Evolutionary conservation across 2,113 vertebrate genomes (phyloP).

Genomic region (Salvelinus fontinalis): DNA sequence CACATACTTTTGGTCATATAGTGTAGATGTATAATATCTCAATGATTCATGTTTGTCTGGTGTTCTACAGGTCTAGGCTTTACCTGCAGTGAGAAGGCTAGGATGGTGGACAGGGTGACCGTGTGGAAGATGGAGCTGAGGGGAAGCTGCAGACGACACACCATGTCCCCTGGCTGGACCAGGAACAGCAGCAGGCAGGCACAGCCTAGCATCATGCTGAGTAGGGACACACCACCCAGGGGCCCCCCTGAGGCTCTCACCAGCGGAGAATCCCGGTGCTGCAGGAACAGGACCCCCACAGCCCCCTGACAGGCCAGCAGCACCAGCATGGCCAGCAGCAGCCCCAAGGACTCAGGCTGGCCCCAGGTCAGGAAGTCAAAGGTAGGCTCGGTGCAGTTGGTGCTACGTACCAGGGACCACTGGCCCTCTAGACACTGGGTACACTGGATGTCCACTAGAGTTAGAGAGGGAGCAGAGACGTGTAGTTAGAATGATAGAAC

Average conservation of each 20-base stretch:
- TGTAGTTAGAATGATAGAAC: too few species aligned
- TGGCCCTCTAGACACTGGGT: slow-evolving; percentile 68
- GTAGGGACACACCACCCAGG: slow-evolving; percentile 65
- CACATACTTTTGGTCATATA: too few species aligned
- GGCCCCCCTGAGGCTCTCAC: slow-evolving; percentile 73
- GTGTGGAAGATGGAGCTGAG: slow-evolving; percentile 75
- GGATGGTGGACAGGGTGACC: slow-evolving; percentile 73
- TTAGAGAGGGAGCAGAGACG: not conserved
- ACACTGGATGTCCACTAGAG: slow-evolving; percentile 75
- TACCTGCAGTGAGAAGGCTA: slow-evolving; percentile 78
- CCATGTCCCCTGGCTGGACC: slow-evolving; percentile 62
- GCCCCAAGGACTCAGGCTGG: slow-evolving; percentile 40
- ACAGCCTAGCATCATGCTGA: slow-evolving; percentile 66
- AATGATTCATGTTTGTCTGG: too few species aligned
- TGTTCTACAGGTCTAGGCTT: slow-evolving; percentile 8
- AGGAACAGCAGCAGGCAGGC: slow-evolving; percentile 75
- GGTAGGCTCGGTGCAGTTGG: slow-evolving; percentile 63
- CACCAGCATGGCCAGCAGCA: slow-evolving; percentile 54
- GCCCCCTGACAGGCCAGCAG: slow-evolving; percentile 43
- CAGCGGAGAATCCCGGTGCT: slow-evolving; percentile 61
- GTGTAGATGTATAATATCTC: too few species aligned
- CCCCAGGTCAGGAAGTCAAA: slow-evolving; percentile 74
- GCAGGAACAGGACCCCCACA: slow-evolving; percentile 65
- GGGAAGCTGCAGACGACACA: slow-evolving; percentile 74
- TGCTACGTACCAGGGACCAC: slow-evolving; percentile 77